Percentiles rank a stretch among this genome's conserved stretches.
These are phyloP conservation scores for Labeo catla DNA, from an alignment of 2,113 vertebrate genomes.

Conservation along the genomic window DNA sequence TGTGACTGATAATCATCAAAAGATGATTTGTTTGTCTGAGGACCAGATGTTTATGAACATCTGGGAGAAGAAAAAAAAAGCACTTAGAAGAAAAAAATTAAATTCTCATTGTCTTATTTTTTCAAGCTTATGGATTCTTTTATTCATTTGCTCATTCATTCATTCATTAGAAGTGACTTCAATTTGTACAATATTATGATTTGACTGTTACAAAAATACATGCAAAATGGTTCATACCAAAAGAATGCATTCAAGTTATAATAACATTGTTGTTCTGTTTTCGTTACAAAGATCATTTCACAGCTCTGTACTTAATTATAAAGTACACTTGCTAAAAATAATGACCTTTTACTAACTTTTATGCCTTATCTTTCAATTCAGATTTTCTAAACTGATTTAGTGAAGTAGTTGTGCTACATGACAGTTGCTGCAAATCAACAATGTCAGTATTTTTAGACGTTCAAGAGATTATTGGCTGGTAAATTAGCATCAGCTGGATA, in stretches of 20 bases:
- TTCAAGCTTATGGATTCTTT: too few species aligned
- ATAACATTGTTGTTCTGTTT: background rate
- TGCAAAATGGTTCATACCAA: background rate
- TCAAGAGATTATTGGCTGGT: background rate
- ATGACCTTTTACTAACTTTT: conserved; percentile 65
- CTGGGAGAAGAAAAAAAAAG: too few species aligned
- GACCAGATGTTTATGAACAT: conserved; percentile 42
- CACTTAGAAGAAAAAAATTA: too few species aligned
- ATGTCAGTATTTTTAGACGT: background rate
- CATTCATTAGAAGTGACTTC: too few species aligned
- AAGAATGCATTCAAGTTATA: background rate
- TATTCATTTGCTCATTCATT: background rate
- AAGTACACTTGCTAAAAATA: background rate
- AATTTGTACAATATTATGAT: background rate
- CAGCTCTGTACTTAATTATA: background rate
- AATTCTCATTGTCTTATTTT: background rate
- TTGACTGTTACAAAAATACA: background rate
- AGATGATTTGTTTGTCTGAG: conserved; percentile 56
- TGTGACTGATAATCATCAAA: conserved; percentile 78
- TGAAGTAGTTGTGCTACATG: background rate
- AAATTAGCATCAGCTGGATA: background rate
- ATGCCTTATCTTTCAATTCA: background rate
- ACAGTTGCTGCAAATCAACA: background rate
- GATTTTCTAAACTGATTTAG: background rate
- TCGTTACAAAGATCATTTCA: too few species aligned